Percentiles rank a stretch among this genome's conserved stretches.
These are phyloP conservation scores for Lepidurus apus DNA, from an alignment of 1,140 invertebrate genomes.

Conservation along the genomic window DNA sequence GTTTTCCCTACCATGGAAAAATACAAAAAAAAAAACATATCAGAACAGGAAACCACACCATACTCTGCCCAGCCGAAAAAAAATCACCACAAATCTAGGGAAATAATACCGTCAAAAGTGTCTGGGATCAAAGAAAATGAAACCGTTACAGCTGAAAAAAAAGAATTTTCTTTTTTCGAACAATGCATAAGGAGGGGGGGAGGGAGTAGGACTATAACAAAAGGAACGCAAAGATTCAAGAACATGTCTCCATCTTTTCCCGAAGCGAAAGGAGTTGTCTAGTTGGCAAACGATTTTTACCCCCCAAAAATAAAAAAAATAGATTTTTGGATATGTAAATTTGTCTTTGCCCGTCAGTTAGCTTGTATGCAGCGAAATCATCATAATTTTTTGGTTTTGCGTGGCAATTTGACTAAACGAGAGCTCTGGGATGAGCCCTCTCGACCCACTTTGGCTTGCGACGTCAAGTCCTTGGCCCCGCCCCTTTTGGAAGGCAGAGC, in stretches of 20 bases:
- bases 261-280: not conserved
- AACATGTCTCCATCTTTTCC: not conserved
- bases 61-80: not conserved
- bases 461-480: not conserved
- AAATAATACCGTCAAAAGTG: not conserved
- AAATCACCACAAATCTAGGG: not conserved
- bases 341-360: not conserved
- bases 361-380: not conserved
- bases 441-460: slow-evolving; percentile 12
- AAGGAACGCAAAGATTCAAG: slow-evolving; percentile 10
- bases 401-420: not conserved
- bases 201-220: not conserved
- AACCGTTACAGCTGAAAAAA: no score
- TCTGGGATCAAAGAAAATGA: no score
- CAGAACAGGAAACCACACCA: not conserved
- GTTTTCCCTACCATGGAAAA: not conserved
- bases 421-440: not conserved
- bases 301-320: not conserved
- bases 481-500: not conserved
- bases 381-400: slow-evolving; percentile 19
- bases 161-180: no score
- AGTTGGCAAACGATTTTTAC: not conserved
- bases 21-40: not conserved
- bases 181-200: not conserved
- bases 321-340: not conserved